A percentile compares a stretch with the other conserved stretches of the same genome.
phyloP scores from a whole-genome alignment of 2,888 invertebrate genomes.

The Spodoptera littoralis region DNA sequence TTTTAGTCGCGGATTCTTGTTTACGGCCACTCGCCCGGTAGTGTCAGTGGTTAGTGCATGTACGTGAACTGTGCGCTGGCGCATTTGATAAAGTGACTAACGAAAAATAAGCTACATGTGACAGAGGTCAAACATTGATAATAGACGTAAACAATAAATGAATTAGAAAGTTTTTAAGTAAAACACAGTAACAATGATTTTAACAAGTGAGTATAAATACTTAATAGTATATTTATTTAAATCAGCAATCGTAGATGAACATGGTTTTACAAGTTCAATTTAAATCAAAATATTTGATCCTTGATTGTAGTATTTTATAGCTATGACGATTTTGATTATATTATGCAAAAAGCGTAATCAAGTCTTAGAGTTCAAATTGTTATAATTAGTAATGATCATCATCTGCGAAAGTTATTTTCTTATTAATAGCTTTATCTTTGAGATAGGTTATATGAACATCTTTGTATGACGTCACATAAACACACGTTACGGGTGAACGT shows the following conservation, averaged over 20 bases:
- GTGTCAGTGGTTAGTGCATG: conserved; percentile 44
- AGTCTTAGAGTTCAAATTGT: neutral
- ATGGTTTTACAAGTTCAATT: too few species aligned
- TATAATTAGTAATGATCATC: neutral
- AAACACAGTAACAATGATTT: conserved; percentile 32
- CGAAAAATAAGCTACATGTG: conserved; percentile 26
- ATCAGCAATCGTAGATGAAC: neutral
- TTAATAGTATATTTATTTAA: neutral
- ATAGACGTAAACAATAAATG: conserved; percentile 5
- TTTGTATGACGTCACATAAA: conserved; percentile 17
- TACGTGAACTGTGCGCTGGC: conserved; percentile 32
- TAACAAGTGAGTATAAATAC: conserved; percentile 40
- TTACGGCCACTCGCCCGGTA: conserved; percentile 59
- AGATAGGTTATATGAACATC: conserved; percentile 1
- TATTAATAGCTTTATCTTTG: neutral
- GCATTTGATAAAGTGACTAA: conserved; percentile 36
- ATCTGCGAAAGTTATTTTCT: conserved; percentile 9
- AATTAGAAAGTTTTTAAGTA: neutral
- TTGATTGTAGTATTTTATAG: too few species aligned
- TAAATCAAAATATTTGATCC: too few species aligned
- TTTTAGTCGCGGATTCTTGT: conserved; percentile 51
- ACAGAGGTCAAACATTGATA: conserved; percentile 7
- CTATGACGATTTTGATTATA: neutral
- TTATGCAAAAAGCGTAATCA: neutral
- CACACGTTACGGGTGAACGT: neutral